These are phyloP conservation scores for Hirtodrosophila histrioides DNA, from an alignment of 2,888 invertebrate genomes.

Conservation along the genomic window DNA sequence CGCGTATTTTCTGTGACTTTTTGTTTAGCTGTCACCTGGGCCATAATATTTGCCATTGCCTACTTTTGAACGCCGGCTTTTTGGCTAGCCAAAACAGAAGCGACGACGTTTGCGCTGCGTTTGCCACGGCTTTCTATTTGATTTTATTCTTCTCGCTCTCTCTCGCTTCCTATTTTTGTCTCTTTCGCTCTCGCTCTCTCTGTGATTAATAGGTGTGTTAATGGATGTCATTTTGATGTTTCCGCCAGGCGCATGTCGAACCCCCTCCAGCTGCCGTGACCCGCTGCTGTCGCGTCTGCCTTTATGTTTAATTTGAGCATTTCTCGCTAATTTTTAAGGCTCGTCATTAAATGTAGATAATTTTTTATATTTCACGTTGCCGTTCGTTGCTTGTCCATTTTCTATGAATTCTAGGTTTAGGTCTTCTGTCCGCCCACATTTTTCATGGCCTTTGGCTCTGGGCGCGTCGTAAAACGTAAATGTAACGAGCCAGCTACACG, in stretches of 20 bases:
- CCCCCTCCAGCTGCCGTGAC: background rate
- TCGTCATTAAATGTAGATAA: conserved; percentile 80
- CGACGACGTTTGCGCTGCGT: conserved; percentile 41
- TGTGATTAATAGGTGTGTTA: conserved; percentile 83
- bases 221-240: conserved; percentile 83
- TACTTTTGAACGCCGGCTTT: conserved; percentile 54
- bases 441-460: conserved; percentile 43
- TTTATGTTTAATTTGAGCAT: conserved; percentile 80
- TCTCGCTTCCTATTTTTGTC: background rate
- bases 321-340: conserved; percentile 79
- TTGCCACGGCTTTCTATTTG: conserved; percentile 41
- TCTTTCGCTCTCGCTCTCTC: conserved; percentile 26
- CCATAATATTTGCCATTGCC: conserved; percentile 65
- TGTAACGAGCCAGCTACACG: conserved; percentile 69
- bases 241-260: conserved; percentile 75
- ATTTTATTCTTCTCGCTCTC: conserved; percentile 13
- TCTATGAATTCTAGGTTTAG: conserved; percentile 45
- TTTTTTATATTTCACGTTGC: conserved; percentile 68
- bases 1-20: conserved; percentile 61
- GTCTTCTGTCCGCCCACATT: conserved; percentile 19
- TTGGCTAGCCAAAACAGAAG: conserved; percentile 13
- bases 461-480: conserved; percentile 75
- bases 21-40: conserved; percentile 70
- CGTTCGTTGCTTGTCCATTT: conserved; percentile 29
- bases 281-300: conserved; percentile 32